Conservation (phyloP, 2,888 invertebrate genomes). For the Nomada hirtipes region DNA sequence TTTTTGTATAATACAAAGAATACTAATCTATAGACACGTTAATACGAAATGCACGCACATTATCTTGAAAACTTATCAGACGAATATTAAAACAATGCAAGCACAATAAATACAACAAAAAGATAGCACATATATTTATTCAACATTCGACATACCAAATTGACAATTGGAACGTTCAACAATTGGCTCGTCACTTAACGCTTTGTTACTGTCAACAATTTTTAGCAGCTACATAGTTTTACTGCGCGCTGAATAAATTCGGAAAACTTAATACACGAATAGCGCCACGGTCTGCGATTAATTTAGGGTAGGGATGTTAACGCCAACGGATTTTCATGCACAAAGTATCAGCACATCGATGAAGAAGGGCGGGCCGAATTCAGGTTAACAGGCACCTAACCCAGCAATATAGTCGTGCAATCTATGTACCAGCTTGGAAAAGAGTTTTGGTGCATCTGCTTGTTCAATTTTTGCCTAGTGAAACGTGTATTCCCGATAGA, state of each 20-base stretch:
- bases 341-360: conserved; percentile 59
- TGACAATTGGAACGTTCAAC: not conserved
- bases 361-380: conserved; percentile 52
- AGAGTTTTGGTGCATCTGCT: conserved; percentile 36
- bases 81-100: not conserved
- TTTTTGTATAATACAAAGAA: too few relatives aligned
- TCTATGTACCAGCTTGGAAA: conserved; percentile 58
- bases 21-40: too few relatives aligned
- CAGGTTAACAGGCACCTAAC: conserved; percentile 61
- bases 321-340: conserved; percentile 46
- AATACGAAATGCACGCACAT: too few relatives aligned
- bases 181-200: not conserved
- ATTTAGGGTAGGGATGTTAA: conserved; percentile 53
- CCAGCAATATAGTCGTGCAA: conserved; percentile 57
- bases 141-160: too few relatives aligned
- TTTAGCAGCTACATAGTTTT: not conserved
- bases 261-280: conserved; percentile 18
- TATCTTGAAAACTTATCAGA: too few relatives aligned
- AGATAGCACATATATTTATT: too few relatives aligned
- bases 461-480: conserved; percentile 41
- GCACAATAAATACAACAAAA: not conserved
- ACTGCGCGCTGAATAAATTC: conserved; percentile 41
- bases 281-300: conserved; percentile 46
- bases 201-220: not conserved
- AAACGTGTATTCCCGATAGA: not conserved